These are phyloP conservation scores for Liopterus haemorrhoidalis DNA, from an alignment of 2,888 invertebrate species.

Conservation along the genomic window DNA sequence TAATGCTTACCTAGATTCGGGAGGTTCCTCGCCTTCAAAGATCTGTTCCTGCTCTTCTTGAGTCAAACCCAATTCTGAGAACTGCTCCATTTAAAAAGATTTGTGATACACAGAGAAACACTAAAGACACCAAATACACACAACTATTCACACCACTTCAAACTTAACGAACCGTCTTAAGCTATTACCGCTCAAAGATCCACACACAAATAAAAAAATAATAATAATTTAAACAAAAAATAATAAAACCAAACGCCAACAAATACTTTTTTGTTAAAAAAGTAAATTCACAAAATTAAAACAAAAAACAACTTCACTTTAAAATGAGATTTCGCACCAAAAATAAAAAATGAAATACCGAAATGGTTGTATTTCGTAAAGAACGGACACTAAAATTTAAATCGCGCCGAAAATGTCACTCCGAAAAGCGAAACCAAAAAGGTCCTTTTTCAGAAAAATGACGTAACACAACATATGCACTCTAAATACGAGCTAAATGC, in stretches of 20 bases:
- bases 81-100: constrained; percentile 52
- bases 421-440: constrained; percentile 47
- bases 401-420: constrained; percentile 46
- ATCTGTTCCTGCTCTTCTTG: constrained; percentile 70
- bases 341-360: constrained; percentile 28
- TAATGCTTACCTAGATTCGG: constrained; percentile 52
- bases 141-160: neutral
- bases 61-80: constrained; percentile 62
- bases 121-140: neutral
- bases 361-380: constrained; percentile 18
- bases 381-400: constrained; percentile 33
- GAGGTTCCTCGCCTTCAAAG: constrained; percentile 61
- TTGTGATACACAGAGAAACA: neutral
- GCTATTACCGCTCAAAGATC: neutral
- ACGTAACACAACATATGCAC: constrained; percentile 47
- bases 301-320: neutral
- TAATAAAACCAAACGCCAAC: neutral
- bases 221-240: too few relatives aligned
- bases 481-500: constrained; percentile 48
- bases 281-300: constrained; percentile 15
- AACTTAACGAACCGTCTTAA: neutral
- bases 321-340: constrained; percentile 11
- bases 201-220: too few relatives aligned
- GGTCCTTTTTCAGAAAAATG: constrained; percentile 46
- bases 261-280: constrained; percentile 9